A percentile compares a stretch with the other conserved stretches of the same genome.
Evolutionary conservation across 2,797 vertebrate species (phyloP).

Genomic region (Psittacula echo): DNA sequence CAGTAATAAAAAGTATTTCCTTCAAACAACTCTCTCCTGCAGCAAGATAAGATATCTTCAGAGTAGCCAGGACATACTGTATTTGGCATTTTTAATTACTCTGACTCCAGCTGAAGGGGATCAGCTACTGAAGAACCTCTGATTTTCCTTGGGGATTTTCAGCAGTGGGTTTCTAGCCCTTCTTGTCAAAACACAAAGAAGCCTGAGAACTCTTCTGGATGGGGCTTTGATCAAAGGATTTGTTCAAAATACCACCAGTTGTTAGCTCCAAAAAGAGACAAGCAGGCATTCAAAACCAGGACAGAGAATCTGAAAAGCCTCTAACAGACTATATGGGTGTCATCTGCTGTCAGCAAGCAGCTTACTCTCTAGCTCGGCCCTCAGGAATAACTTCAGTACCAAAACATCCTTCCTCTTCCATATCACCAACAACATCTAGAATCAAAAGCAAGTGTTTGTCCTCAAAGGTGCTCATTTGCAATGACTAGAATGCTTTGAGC

Average conservation of each 20-base stretch:
- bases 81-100: neutral
- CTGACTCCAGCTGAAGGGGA: neutral
- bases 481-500: neutral
- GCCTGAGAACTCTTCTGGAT: neutral
- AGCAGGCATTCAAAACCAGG: neutral
- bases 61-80: neutral
- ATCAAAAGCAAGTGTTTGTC: neutral
- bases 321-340: accelerated
- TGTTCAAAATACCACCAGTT: neutral
- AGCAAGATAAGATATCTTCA: neutral
- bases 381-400: neutral
- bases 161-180: neutral
- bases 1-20: neutral
- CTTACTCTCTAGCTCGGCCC: neutral
- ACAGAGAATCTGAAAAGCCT: neutral
- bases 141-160: neutral
- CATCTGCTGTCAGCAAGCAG: neutral
- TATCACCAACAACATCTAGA: neutral
- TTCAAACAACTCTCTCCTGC: neutral
- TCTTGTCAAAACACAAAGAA: neutral
- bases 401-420: neutral
- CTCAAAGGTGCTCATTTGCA: neutral
- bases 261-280: neutral
- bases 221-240: neutral
- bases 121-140: neutral